Evolutionary conservation across 2,797 vertebrate genomes (phyloP), one percentile per base, ranked within the genome.

Genomic region (Hypotaenidia philippensis): DNA sequence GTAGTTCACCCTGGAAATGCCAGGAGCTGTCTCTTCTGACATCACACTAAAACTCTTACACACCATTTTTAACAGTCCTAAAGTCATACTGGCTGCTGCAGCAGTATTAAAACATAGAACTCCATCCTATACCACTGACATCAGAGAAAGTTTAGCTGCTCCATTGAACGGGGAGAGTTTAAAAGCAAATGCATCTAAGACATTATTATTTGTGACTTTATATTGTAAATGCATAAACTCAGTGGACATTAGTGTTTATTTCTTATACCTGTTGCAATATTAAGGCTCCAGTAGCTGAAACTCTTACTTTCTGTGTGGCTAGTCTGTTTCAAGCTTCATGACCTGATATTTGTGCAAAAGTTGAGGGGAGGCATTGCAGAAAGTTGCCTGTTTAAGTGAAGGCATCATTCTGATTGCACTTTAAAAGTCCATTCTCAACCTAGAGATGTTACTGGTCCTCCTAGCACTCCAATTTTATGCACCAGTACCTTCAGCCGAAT

Each of bases 401-500:
- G 25, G 45, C 92, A 65, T 66, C 20, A 63, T 66, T 79, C 36
- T 56, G 86, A 53, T 83, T 82, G 29, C 18, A 53, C 40, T 89
- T 79, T n/a, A 87, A 75, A 88, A 83, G 41, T 65, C 78, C 59
- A 38, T 89, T 94, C 77, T 85, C 32, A 40, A 87, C 85, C 87
- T 75, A 57, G 32, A 94, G 74, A 77, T 76, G 77, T 56, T 85
- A 78, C 57, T 49, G 66, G 63, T 72, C 55, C 38, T 96, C 20
- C 76, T 94, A 61, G 80, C 72, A 79, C 52, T 94, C 56, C 88
- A 88, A 90, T 96, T 97, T 95, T 95, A 92, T 91, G 92, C 91
- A 89, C 52, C 2, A 0, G 17, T 96, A 79, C 80, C 70, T 91
- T 78, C 76, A 94, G 53, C 27, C 68, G 49, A 91, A 90, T 83